Percentiles rank a stretch among this genome's conserved stretches.
These are phyloP conservation scores for Nannoperca obscura DNA, from an alignment of 2,797 vertebrate genomes.

Conservation along the genomic window DNA sequence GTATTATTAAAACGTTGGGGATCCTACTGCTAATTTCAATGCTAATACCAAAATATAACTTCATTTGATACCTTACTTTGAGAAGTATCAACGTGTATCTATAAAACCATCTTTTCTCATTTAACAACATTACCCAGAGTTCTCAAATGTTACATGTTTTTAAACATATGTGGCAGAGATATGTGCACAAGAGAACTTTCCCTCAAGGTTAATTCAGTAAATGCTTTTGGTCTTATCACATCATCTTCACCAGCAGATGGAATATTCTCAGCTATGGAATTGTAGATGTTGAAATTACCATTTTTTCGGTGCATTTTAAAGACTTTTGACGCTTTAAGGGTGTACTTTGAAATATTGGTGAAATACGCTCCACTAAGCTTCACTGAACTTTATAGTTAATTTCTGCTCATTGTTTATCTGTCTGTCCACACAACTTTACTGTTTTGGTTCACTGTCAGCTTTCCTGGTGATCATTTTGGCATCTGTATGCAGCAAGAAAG, in stretches of 20 bases:
- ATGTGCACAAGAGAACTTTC: neutral
- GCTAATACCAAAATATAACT: neutral
- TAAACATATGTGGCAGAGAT: neutral
- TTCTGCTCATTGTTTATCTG: too few relatives aligned
- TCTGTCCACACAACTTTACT: neutral
- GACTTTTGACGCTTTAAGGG: neutral
- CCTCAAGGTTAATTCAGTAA: neutral
- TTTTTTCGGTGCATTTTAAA: neutral
- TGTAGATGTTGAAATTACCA: neutral
- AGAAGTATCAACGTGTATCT: neutral
- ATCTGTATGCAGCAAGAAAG: neutral
- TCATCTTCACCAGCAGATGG: neutral
- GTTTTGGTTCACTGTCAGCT: neutral
- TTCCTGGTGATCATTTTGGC: neutral
- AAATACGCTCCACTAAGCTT: too few relatives aligned
- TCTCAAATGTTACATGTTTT: neutral
- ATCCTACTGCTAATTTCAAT: neutral
- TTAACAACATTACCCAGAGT: neutral
- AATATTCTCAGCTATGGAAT: neutral
- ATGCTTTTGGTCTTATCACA: neutral
- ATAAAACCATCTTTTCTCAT: neutral
- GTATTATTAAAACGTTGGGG: neutral
- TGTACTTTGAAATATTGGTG: neutral
- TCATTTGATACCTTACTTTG: neutral
- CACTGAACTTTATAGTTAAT: too few relatives aligned